Evolutionary conservation across 35 echinoderm and acorn worm genomes (phyloP).

Genomic region (Apostichopus parvimensis): DNA sequence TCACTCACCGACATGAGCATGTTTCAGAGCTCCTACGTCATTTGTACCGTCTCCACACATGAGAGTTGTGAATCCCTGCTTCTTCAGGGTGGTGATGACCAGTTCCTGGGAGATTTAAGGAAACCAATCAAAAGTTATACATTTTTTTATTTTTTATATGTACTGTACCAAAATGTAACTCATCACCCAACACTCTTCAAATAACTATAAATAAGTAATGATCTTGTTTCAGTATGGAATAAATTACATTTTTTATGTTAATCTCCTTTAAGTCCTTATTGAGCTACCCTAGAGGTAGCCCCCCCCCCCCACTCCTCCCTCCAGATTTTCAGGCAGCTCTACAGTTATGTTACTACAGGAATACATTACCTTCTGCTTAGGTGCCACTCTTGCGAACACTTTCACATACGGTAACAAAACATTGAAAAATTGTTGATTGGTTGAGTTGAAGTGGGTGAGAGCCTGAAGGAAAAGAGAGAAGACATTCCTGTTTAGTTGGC

Average conservation of each 20-base stretch:
- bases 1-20: slow-evolving; percentile 94
- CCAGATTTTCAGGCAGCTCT: too few relatives aligned
- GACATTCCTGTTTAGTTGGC: background rate
- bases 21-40: slow-evolving; percentile 94
- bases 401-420: slow-evolving; percentile 74
- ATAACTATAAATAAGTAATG: background rate
- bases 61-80: slow-evolving; percentile 81
- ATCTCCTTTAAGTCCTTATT: too few relatives aligned
- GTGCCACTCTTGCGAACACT: slow-evolving; percentile 96
- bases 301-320: too few relatives aligned
- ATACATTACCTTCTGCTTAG: slow-evolving; percentile 92
- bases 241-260: too few relatives aligned
- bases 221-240: background rate
- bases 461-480: slow-evolving; percentile 62
- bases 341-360: too few relatives aligned
- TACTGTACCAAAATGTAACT: too few relatives aligned
- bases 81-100: slow-evolving; percentile 94
- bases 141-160: too few relatives aligned
- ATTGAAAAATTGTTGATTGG: slow-evolving; percentile 62
- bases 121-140: too few relatives aligned
- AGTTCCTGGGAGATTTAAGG: slow-evolving; percentile 72
- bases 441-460: slow-evolving; percentile 72
- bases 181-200: background rate
- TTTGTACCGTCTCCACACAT: slow-evolving; percentile 99
- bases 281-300: too few relatives aligned